Percentiles rank a stretch among this genome's conserved stretches.
Evolutionary conservation across 2,113 vertebrate genomes (phyloP).

Genomic region (Columba janthina): DNA sequence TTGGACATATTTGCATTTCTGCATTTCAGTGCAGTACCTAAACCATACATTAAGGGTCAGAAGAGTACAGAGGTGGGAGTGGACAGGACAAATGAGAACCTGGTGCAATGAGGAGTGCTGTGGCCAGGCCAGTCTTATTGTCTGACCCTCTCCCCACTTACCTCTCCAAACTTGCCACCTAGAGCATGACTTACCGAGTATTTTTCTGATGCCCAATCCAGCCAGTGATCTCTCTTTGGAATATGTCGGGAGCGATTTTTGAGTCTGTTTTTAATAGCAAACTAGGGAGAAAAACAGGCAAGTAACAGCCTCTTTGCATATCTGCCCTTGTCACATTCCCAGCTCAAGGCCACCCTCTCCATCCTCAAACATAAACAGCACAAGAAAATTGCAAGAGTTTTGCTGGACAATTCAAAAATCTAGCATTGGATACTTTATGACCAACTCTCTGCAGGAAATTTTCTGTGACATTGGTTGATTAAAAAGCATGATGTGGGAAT

Average conservation of each 20-base stretch:
- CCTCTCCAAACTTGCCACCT: not conserved
- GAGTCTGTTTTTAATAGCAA: slow-evolving; percentile 87
- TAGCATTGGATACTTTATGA: not conserved
- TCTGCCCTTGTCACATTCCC: not conserved
- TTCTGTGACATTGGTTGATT: not conserved
- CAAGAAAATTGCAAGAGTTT: not conserved
- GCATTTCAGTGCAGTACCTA: slow-evolving; percentile 3
- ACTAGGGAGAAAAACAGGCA: slow-evolving; percentile 73
- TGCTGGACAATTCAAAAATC: not conserved
- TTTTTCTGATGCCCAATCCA: slow-evolving; percentile 95
- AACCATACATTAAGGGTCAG: slow-evolving; percentile 37
- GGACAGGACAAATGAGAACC: not conserved
- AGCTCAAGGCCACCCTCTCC: not conserved
- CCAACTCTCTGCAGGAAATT: not conserved
- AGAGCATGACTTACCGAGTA: slow-evolving; percentile 81
- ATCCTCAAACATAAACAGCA: not conserved
- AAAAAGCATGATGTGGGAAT: not conserved
- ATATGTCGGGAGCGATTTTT: slow-evolving; percentile 73
- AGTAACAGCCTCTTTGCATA: not conserved
- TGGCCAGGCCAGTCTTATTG: not conserved
- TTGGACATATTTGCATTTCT: not conserved
- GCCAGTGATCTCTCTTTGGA: slow-evolving; percentile 86
- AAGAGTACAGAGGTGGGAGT: not conserved
- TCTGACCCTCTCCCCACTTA: not conserved
- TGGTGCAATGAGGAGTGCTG: fast-evolving